Evolutionary conservation across 2,113 vertebrate species (phyloP).

Genomic region (Tychaedon coryphoeus): DNA sequence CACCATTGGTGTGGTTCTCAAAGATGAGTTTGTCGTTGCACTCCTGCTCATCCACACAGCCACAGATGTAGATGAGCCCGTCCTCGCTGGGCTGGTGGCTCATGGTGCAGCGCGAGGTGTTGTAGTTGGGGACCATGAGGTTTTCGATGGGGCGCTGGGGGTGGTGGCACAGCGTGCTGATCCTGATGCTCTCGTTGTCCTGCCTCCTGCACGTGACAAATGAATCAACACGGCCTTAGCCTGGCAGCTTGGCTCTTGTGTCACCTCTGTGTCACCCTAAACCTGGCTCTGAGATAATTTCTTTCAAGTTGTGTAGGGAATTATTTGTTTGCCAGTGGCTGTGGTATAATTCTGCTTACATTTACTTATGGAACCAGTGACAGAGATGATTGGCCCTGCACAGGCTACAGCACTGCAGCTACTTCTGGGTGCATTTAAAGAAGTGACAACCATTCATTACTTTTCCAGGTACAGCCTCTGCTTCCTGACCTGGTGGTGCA

Average conservation of each 20-base stretch:
- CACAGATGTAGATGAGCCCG: slow-evolving; percentile 77
- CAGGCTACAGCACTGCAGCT: not conserved
- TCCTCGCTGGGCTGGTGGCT: slow-evolving; percentile 68
- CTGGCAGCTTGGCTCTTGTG: not conserved
- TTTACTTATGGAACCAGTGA: accelerated
- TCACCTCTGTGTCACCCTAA: not conserved
- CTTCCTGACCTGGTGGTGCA: not conserved
- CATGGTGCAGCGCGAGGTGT: slow-evolving; percentile 83
- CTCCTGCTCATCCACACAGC: slow-evolving; percentile 82
- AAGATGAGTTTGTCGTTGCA: slow-evolving; percentile 89
- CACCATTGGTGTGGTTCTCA: slow-evolving; percentile 81
- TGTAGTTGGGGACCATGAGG: slow-evolving; percentile 80
- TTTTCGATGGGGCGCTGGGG: slow-evolving; percentile 80
- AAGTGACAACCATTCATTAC: not conserved
- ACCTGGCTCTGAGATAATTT: accelerated
- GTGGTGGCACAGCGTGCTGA: slow-evolving; percentile 83
- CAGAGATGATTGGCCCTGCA: not conserved
- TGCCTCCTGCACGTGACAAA: slow-evolving; percentile 72
- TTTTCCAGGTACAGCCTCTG: not conserved
- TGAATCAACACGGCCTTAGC: accelerated
- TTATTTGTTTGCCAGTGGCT: not conserved
- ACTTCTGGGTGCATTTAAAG: not conserved
- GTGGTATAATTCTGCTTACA: not conserved
- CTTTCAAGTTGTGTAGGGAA: not conserved
- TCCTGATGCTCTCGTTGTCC: slow-evolving; percentile 81